Evolutionary conservation across 2,888 invertebrate genomes (phyloP), one percentile per base, ranked within the genome.

Genomic region (Miltochrista miniata): DNA sequence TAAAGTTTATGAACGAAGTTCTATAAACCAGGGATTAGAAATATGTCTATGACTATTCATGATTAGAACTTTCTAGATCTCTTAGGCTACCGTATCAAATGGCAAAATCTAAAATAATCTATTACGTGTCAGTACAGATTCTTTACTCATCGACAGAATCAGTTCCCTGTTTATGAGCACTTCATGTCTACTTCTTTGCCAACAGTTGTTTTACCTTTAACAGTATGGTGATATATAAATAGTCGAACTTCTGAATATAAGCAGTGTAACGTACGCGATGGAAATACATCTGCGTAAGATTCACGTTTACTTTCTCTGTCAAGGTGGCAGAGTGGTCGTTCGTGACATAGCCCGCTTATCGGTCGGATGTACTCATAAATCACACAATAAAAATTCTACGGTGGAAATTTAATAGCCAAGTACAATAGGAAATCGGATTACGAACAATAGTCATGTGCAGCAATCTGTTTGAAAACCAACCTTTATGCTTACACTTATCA

Each of bases 291-390:
- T 49, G 40, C 13, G 34, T 51, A 33, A 39, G 33, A 48, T 62
- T 64, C 58, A 58, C 59, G 67, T 66, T 56, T 63, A 78, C 81
- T 81, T 81, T 81, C 81, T 74, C 76, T 63, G 57, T 54, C 63
- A 62, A 64, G 57, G 44, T 45, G 39, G 63, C 54, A 51, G 54
- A 61, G 64, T 71, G 70, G 61, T 71, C 70, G 56, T 75, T n/a
- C n/a, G n/a, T n/a, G n/a, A n/a, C 76, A 76, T 74, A 78, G 11
- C 11, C 2, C 61, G 63, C 70, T 69, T 73, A 71, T 73, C 71
- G 62, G 54, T 57, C 59, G 33, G 33, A 43, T 42, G 38, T 38
- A 24, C 31, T 38, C 38, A 38, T 38, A 38, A 33, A 18, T 37
- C 37, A 51, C 51, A 44, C 48, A 44, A 57, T 54, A 59, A 59